Evolutionary conservation across 2,797 vertebrate genomes (phyloP).

Genomic region (Atherinosoma microstoma): DNA sequence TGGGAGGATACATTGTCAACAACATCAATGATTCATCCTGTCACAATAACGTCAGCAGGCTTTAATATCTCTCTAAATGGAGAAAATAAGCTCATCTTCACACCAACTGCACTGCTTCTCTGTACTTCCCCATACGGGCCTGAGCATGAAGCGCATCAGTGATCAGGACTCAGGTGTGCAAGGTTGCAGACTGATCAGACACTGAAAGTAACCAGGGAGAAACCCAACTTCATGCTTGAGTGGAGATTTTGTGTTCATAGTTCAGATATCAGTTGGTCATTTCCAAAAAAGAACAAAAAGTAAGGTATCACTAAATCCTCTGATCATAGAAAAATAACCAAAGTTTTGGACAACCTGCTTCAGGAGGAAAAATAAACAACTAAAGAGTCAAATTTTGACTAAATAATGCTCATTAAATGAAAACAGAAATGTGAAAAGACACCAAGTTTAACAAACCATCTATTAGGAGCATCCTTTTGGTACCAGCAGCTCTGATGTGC

Average conservation of each 20-base stretch:
- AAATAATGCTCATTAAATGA: background rate
- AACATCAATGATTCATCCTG: slow-evolving; percentile 31
- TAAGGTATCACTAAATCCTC: background rate
- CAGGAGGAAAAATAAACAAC: background rate
- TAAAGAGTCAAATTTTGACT: background rate
- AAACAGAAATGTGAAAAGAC: too few relatives aligned
- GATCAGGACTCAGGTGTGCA: slow-evolving; percentile 12
- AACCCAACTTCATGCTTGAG: slow-evolving; percentile 6
- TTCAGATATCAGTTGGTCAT: background rate
- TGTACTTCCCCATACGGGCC: background rate
- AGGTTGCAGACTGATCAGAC: background rate
- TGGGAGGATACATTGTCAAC: slow-evolving; percentile 21
- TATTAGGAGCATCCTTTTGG: too few relatives aligned
- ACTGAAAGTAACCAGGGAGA: slow-evolving; percentile 8
- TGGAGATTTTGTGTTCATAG: background rate
- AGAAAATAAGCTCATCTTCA: background rate
- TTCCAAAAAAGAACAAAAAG: background rate
- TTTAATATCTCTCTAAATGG: slow-evolving; percentile 20
- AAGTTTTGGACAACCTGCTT: background rate
- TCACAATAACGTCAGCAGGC: slow-evolving; percentile 1
- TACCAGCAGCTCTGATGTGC: too few relatives aligned
- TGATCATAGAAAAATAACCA: background rate
- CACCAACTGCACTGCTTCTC: slow-evolving; percentile 16
- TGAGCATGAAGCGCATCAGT: background rate
- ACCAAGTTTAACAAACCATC: too few relatives aligned